phyloP scores from a whole-genome alignment of 1,140 invertebrate species.

The Diachasma alloeum region DNA sequence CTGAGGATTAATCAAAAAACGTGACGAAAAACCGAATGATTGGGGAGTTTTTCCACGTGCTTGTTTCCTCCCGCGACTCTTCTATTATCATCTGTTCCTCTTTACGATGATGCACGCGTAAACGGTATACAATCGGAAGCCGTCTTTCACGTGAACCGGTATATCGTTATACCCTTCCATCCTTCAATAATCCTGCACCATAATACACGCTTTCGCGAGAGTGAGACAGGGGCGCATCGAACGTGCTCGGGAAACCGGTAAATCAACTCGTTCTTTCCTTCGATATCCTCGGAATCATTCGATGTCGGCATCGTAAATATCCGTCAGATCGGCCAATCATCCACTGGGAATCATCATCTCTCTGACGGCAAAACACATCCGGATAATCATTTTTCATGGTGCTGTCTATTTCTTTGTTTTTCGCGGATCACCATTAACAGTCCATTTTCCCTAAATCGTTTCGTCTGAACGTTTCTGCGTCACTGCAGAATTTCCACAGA shows the following conservation, averaged over 20 bases:
- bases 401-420: not conserved
- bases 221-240: not conserved
- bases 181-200: not conserved
- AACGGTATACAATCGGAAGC: slow-evolving; percentile 30
- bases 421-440: not conserved
- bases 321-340: slow-evolving; percentile 20
- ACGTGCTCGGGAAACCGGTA: slow-evolving; percentile 35
- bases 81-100: not conserved
- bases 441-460: no score
- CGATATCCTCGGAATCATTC: slow-evolving; percentile 30
- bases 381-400: not conserved
- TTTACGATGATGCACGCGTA: not conserved
- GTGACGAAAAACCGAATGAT: not conserved
- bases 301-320: slow-evolving; percentile 20
- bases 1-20: no score
- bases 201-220: not conserved
- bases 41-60: slow-evolving; percentile 1
- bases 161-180: slow-evolving; percentile 28
- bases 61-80: not conserved
- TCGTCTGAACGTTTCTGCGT: no score
- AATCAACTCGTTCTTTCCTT: slow-evolving; percentile 23
- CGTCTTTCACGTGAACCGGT: slow-evolving; percentile 27
- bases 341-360: slow-evolving; percentile 5
- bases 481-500: no score
- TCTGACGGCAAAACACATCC: not conserved